These are phyloP conservation scores for Crioceris asparagi DNA, from an alignment of 2,888 invertebrate species.

Conservation along the genomic window DNA sequence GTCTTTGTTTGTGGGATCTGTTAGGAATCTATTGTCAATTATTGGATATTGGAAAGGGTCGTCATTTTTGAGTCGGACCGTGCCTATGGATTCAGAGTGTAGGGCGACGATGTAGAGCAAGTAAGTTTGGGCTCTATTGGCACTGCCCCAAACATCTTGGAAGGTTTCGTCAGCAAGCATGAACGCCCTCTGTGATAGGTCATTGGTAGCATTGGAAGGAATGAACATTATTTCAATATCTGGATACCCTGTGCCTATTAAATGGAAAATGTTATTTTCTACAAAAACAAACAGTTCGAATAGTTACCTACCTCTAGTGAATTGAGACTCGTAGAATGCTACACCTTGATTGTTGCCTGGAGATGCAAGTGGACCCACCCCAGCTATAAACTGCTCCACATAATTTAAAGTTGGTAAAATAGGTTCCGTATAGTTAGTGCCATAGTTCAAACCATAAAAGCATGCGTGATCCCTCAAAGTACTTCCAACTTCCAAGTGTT, in stretches of 20 bases:
- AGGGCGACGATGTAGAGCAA: constrained; percentile 13
- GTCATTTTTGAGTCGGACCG: constrained; percentile 13
- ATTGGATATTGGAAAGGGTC: constrained; percentile 31
- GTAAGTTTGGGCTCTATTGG: constrained; percentile 25
- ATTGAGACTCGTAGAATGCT: constrained; percentile 21
- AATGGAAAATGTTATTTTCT: not conserved
- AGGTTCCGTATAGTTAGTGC: constrained; percentile 47
- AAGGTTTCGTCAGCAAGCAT: constrained; percentile 18
- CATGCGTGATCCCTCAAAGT: constrained; percentile 70
- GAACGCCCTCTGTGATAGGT: constrained; percentile 13
- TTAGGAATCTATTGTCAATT: constrained; percentile 58
- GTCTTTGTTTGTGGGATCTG: constrained; percentile 39
- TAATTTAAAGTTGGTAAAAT: constrained; percentile 32
- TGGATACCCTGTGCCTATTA: constrained; percentile 15
- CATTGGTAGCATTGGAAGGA: constrained; percentile 36
- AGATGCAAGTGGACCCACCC: constrained; percentile 17
- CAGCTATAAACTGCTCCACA: constrained; percentile 38
- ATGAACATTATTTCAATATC: constrained; percentile 32
- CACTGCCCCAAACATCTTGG: constrained; percentile 33
- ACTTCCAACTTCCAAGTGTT: constrained; percentile 61
- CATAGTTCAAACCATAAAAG: constrained; percentile 57
- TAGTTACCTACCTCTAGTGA: constrained; percentile 12
- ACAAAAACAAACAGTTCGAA: not conserved
- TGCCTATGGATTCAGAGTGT: constrained; percentile 16
- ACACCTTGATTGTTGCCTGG: constrained; percentile 23